Evolutionary conservation across 2,113 vertebrate species (phyloP).

Genomic region (Corythoichthys intestinalis): DNA sequence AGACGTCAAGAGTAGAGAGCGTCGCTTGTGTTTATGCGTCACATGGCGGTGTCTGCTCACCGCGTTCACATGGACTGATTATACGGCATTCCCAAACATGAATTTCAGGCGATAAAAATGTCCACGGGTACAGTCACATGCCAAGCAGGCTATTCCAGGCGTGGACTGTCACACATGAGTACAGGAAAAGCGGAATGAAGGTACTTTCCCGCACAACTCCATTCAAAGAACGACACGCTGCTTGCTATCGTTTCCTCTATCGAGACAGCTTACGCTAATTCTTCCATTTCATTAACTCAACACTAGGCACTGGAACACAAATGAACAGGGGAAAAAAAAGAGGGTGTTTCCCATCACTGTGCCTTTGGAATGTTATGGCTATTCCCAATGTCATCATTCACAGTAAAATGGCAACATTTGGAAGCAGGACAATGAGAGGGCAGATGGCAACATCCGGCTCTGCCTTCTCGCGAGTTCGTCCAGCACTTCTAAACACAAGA

Average conservation of each 20-base stretch:
- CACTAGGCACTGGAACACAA: conserved; percentile 42
- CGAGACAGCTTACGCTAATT: conserved; percentile 20
- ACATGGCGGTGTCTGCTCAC: conserved; percentile 43
- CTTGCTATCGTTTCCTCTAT: conserved; percentile 29
- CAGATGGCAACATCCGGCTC: conserved; percentile 64
- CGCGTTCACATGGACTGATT: conserved; percentile 44
- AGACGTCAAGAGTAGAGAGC: conserved; percentile 38
- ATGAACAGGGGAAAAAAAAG: conserved; percentile 41
- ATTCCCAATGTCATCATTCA: conserved; percentile 68
- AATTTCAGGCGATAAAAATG: conserved; percentile 34
- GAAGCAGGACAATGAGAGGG: conserved; percentile 63
- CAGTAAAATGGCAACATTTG: conserved; percentile 67
- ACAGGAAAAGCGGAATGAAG: conserved; percentile 22
- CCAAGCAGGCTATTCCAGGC: conserved; percentile 48
- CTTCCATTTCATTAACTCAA: conserved; percentile 23
- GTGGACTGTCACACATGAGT: conserved; percentile 45
- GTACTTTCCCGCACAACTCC: conserved; percentile 48
- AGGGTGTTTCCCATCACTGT: conserved; percentile 52
- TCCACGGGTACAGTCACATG: conserved; percentile 22
- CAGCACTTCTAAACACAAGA: conserved; percentile 57
- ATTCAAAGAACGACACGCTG: conserved; percentile 3
- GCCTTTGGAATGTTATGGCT: conserved; percentile 62
- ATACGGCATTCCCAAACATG: conserved; percentile 28
- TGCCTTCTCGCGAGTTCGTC: conserved; percentile 34
- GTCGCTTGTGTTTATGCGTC: conserved; percentile 53